phyloP scores from a whole-genome alignment of 2,888 invertebrate genomes.

The Crematogaster levior region DNA sequence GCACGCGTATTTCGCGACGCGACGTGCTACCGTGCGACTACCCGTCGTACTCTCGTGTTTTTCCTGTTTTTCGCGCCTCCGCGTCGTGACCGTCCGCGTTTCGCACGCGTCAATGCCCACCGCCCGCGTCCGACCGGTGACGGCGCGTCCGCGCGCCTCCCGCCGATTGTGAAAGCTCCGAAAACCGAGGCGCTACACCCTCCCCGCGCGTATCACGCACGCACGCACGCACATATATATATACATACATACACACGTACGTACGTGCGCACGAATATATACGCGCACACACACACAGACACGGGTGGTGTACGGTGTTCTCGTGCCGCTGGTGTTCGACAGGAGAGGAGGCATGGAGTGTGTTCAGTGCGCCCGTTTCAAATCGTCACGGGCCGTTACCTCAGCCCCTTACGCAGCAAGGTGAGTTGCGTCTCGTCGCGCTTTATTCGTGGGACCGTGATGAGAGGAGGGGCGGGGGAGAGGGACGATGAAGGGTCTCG shows the following conservation, averaged over 20 bases:
- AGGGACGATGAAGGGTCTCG: neutral
- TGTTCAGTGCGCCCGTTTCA: slow-evolving; percentile 78
- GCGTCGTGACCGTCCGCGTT: slow-evolving; percentile 63
- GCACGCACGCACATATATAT: neutral
- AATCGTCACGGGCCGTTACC: slow-evolving; percentile 78
- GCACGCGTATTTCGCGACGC: slow-evolving; percentile 70
- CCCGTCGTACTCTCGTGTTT: slow-evolving; percentile 38
- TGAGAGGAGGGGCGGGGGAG: too few species aligned
- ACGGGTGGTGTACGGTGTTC: slow-evolving; percentile 44
- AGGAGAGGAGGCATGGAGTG: slow-evolving; percentile 78
- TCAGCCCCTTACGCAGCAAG: slow-evolving; percentile 69
- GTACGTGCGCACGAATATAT: too few species aligned
- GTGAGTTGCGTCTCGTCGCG: slow-evolving; percentile 59
- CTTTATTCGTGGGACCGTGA: neutral
- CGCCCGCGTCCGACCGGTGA: slow-evolving; percentile 51
- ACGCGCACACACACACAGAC: neutral
- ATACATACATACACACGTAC: too few species aligned
- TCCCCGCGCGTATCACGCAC: neutral
- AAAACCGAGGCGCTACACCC: slow-evolving; percentile 46
- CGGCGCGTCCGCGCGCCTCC: slow-evolving; percentile 60
- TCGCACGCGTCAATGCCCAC: slow-evolving; percentile 63
- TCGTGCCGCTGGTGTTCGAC: slow-evolving; percentile 68
- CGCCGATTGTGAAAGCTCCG: slow-evolving; percentile 36
- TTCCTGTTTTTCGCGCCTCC: slow-evolving; percentile 63
- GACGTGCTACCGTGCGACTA: slow-evolving; percentile 69